Evolutionary conservation across 2,113 vertebrate species (phyloP).

Genomic region (Podilymbus podiceps): DNA sequence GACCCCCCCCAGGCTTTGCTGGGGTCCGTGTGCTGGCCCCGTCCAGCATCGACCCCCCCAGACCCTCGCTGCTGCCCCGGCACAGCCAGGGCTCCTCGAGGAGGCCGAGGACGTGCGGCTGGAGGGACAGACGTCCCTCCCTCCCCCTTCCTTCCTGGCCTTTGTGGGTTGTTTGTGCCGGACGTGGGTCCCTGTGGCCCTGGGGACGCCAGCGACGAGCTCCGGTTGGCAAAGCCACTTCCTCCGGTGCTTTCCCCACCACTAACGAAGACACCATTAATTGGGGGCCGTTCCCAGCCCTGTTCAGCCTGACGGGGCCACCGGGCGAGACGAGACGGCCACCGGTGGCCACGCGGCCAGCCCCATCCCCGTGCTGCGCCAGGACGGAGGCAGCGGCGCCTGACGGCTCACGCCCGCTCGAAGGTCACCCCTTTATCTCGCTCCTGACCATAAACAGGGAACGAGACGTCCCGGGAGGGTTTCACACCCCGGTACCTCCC

Average conservation of each 20-base stretch:
- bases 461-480: not conserved
- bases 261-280: rapidly evolving
- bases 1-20: not conserved
- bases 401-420: not conserved
- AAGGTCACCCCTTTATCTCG: not conserved
- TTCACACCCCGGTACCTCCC: not conserved
- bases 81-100: not conserved
- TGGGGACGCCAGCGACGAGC: not conserved
- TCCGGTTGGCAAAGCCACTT: not conserved
- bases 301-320: not conserved
- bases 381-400: not conserved
- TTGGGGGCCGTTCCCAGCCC: not conserved
- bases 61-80: rapidly evolving
- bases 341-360: not conserved
- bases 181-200: not conserved
- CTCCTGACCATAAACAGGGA: not conserved
- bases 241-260: not conserved
- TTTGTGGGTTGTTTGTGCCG: constrained; percentile 5
- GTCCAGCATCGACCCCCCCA: not conserved
- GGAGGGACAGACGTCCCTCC: not conserved
- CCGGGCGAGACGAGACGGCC: not conserved
- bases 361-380: not conserved
- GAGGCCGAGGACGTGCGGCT: not conserved
- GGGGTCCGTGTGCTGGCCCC: rapidly evolving
- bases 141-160: constrained; percentile 34